Conservation (phyloP, 2,797 vertebrate genomes). For the Tachyglossus aculeatus region DNA sequence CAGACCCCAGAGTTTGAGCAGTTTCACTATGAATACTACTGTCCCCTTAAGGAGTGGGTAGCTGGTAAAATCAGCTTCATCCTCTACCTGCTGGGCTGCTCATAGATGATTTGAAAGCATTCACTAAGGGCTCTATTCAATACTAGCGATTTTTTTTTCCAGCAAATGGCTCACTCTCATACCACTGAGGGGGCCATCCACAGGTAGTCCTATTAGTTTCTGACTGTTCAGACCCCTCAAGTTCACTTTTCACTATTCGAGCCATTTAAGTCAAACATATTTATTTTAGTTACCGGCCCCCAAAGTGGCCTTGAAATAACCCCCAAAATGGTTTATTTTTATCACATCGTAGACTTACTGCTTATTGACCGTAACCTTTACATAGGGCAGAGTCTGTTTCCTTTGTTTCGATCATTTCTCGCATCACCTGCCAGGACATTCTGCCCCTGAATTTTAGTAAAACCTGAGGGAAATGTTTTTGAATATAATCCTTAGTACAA, state of each 20-base stretch:
- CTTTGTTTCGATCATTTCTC: conserved; percentile 30
- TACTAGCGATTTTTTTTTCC: conserved; percentile 46
- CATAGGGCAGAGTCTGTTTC: conserved; percentile 21
- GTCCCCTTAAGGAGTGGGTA: conserved; percentile 92
- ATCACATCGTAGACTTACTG: conserved; percentile 34
- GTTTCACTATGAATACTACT: conserved; percentile 96
- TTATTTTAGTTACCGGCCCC: conserved; percentile 46
- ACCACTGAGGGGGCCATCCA: conserved; percentile 20
- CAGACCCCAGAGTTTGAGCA: conserved; percentile 96
- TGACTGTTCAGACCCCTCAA: conserved; percentile 23
- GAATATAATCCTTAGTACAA: conserved; percentile 80
- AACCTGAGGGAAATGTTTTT: conserved; percentile 63
- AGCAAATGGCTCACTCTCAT: conserved; percentile 50
- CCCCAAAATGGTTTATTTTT: conserved; percentile 58
- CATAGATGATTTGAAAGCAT: conserved; percentile 71
- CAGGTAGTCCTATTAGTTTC: conserved; percentile 28
- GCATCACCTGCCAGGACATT: conserved; percentile 43
- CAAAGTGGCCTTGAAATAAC: conserved; percentile 42
- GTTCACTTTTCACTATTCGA: conserved; percentile 41
- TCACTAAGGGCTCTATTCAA: conserved; percentile 81
- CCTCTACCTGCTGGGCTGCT: conserved; percentile 84
- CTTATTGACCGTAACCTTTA: conserved; percentile 32
- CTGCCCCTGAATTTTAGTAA: conserved; percentile 52
- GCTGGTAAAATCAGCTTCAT: conserved; percentile 87
- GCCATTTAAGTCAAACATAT: conserved; percentile 22